Base-by-base conservation (phyloP, 1,140 invertebrate species). In the Drosophila saltans region DNA sequence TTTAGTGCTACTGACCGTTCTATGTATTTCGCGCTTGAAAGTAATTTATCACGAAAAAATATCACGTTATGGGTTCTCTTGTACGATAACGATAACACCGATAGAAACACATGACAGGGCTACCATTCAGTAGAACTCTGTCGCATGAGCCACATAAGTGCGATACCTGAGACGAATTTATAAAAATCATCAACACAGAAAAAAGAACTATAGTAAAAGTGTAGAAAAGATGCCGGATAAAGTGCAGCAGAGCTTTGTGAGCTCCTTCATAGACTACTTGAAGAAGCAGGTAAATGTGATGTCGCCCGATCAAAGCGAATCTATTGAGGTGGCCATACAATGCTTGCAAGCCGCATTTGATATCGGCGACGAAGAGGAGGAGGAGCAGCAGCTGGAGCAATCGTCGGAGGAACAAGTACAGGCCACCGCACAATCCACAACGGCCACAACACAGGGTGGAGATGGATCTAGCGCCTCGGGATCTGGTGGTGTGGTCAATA, bases 331-430 rank as follows among this genome's bases (percentile, higher is more conserved):
- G 56, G 85, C 85, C 33, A 89, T 90, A 21, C 97, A 98, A 92
- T 98, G 97, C 92, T 93, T 98, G 70, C 96, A 97, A 91, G 96
- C 95, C 61, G 96, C 97, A 1, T 98, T 96, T 90, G 95, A 94
- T 73, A 92, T 96, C 1, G 93, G 72, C 7, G 90, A 90, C 3
- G 93, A 94, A 3, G 94, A 95, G 74, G 91, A 93, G 2, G 93
- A 94, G 4, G 94, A 95, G 74, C 91, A 93, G 2, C 66, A 52
- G 39, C 55, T 82, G 45, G 86, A 90, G 5, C 24, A 48, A 16
- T 56, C 60, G 57, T 65, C 52, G n/a, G 58, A 67, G 7, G 56
- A 67, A 8, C 59, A 69, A 55, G 16, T 72, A 5, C 48, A 82
- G 24, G 63, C 74, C 41, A 43, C 21, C 1, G 24, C 45, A 52